Evolutionary conservation across 30 jellyfish, hydroid and myxozoan species (phyloP).

Genomic region (Aurelia aurita complex sp. Pacific): DNA sequence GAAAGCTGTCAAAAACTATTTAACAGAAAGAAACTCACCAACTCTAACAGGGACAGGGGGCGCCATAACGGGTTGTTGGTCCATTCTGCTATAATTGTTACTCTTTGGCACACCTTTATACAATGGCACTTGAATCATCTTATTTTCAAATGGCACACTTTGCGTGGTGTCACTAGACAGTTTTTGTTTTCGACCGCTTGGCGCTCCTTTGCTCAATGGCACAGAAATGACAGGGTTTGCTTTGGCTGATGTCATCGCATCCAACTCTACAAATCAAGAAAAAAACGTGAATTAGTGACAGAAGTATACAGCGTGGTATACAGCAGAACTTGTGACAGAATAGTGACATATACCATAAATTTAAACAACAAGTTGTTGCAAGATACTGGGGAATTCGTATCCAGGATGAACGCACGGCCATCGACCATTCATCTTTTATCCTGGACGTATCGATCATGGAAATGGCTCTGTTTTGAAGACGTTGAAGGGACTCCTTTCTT

Average conservation of each 20-base stretch:
- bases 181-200: neutral
- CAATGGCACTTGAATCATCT: constrained; percentile 29
- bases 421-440: too few relatives aligned
- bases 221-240: constrained; percentile 46
- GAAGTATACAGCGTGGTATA: too few relatives aligned
- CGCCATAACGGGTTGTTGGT: constrained; percentile 11
- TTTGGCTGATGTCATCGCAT: constrained; percentile 55
- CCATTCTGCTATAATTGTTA: neutral
- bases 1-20: too few relatives aligned
- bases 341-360: too few relatives aligned
- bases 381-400: too few relatives aligned
- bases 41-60: constrained; percentile 73
- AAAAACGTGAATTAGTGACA: neutral
- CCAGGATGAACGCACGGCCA: too few relatives aligned
- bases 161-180: constrained; percentile 7
- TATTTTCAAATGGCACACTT: neutral
- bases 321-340: too few relatives aligned
- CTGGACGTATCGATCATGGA: too few relatives aligned
- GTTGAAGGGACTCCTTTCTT: too few relatives aligned
- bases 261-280: constrained; percentile 15
- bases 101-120: constrained; percentile 21
- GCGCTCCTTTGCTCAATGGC: constrained; percentile 54
- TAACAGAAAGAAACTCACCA: constrained; percentile 18
- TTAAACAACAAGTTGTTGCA: too few relatives aligned
- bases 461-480: too few relatives aligned